phyloP scores from a whole-genome alignment of 2,888 invertebrate genomes.

The Drosophila borborema region DNA sequence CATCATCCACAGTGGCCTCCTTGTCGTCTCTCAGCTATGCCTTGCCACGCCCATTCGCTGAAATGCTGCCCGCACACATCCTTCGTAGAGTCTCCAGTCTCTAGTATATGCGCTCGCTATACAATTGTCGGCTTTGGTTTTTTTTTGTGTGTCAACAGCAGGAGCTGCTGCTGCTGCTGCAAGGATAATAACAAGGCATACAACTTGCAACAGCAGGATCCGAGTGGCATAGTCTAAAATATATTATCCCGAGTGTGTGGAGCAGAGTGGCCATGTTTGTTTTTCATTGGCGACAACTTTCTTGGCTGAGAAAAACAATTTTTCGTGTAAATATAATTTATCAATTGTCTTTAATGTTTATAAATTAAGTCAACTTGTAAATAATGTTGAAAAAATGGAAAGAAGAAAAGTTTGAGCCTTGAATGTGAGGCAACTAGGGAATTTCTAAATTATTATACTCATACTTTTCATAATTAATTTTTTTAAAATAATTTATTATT shows the following conservation, averaged over 20 bases:
- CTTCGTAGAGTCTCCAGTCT: neutral
- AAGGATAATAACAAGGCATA: conserved; percentile 51
- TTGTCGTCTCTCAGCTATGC: conserved; percentile 15
- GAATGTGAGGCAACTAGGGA: no score
- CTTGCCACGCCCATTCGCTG: neutral
- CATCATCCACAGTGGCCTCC: conserved; percentile 33
- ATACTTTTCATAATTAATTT: no score
- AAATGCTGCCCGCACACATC: neutral
- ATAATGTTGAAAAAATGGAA: neutral
- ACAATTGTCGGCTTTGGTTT: conserved; percentile 44
- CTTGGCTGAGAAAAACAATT: conserved; percentile 8
- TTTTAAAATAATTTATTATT: no score
- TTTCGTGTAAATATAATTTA: conserved; percentile 12
- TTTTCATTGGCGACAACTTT: conserved; percentile 24
- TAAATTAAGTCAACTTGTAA: conserved; percentile 1
- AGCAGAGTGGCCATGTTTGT: conserved; percentile 29
- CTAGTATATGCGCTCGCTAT: conserved; percentile 31
- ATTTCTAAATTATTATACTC: no score
- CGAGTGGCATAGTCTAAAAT: conserved; percentile 35
- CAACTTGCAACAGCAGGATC: conserved; percentile 33
- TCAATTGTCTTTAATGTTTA: neutral
- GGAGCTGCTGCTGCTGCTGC: conserved; percentile 39
- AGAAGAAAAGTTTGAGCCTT: neutral
- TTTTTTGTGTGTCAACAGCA: conserved; percentile 54
- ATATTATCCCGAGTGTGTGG: conserved; percentile 24